Conservation (phyloP, 2,113 vertebrate species). For the Nasalis larvatus region DNA sequence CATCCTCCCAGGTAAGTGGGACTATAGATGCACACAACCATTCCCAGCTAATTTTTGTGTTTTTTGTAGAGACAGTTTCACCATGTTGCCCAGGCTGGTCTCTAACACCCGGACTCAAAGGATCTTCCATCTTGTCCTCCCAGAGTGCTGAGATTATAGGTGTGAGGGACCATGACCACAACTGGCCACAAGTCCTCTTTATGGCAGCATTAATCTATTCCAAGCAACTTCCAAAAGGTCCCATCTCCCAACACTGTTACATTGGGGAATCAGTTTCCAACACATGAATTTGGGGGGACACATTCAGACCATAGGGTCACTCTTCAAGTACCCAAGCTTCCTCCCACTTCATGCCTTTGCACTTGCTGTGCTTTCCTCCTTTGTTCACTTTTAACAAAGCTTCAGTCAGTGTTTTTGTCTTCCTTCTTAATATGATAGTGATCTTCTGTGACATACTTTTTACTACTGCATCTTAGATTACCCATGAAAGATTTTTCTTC, state of each 20-base stretch:
- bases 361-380: not conserved
- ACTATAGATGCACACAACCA: too few relatives aligned
- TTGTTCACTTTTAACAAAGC: not conserved
- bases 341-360: not conserved
- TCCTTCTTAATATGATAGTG: not conserved
- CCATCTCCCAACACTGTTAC: too few relatives aligned
- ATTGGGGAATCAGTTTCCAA: not conserved
- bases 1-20: too few relatives aligned
- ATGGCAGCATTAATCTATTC: not conserved
- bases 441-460: not conserved
- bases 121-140: too few relatives aligned
- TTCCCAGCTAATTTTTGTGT: too few relatives aligned
- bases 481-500: not conserved
- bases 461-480: not conserved
- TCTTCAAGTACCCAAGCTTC: not conserved
- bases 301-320: not conserved
- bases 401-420: not conserved
- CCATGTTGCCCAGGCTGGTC: too few relatives aligned
- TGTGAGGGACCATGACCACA: too few relatives aligned
- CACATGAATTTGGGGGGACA: rapidly evolving
- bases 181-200: too few relatives aligned
- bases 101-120: too few relatives aligned
- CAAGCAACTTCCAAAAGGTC: not conserved
- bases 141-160: too few relatives aligned
- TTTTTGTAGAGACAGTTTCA: too few relatives aligned